Base-by-base conservation (phyloP, 2,797 vertebrate genomes). In the Denticeps clupeoides region DNA sequence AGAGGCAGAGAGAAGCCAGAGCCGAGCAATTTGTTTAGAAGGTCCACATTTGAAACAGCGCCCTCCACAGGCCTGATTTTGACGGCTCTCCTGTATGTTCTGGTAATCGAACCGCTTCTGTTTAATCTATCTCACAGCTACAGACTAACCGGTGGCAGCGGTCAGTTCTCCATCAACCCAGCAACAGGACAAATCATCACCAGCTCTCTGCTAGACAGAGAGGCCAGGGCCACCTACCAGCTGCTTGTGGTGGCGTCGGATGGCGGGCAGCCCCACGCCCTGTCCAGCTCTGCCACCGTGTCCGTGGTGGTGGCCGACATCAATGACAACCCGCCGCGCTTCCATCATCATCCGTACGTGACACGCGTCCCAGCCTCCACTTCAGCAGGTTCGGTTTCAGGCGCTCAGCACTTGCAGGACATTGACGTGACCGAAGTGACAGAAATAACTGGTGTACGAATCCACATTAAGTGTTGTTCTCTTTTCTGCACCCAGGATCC, bases 171-270 rank as follows among this genome's bases (percentile, higher is more conserved):
- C 38, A 90, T 99, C 73, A 99, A 99, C 78, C 95, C 94, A 0
- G 89, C 94, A 1, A 99, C 94, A 0, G 94, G 94, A 12, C 91
- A 96, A 64, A 90, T 99, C 68, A 99, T 99, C 75, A 97, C 90
- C 64, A 97, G 90, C 11, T 87, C 93, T 1, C 69, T 91, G 55
- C 75, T 99, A 1, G 91, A 99, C 68, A 77, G 94, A 23, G 94
- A 99, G 55, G 66, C 68, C 0, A 78, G 81, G 40, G 81, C 85
- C 58, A 89, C 82, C 73, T 97, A 98, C 62, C 91, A 91, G 37
- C 79, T 99, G 68, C 72, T 95, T 41, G 87, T 99, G 27, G 86
- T 93, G 58, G 89, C 89, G 0, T 89, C 84, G 0, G 95, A 99
- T 0, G 72, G 89, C 2, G 95, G 93, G 8, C 77, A 77, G 38